Base-by-base conservation (phyloP, 64 coral and sea anemone genomes). In the Trachythela sp. region DNA sequence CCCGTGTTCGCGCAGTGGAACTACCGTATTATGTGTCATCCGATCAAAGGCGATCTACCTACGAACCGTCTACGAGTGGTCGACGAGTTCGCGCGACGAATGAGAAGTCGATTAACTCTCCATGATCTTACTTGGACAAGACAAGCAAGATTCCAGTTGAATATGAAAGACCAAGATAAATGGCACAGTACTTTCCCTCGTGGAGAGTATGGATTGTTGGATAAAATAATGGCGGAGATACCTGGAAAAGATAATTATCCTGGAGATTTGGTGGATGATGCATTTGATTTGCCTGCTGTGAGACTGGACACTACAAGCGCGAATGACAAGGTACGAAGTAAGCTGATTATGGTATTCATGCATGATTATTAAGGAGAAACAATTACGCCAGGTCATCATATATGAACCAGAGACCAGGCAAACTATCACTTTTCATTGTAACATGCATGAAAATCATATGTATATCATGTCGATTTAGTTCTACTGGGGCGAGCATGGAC, bases 1-100 rank as follows among this genome's bases (percentile, higher is more conserved):
- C 86, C 86, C 9, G 41, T 50, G 86, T 87, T 87, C 51, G 86
- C 86, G 1, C 86, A 87, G 33, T 87, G 86, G 86, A 87, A 87
- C 31, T 87, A 87, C 22, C 86, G 86, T 32, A 87, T 87, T 29
- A 41, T 87, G 27, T 87, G 86, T 31, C 86, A 87, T 27, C 86
- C 51, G 13, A 27, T 87, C 26, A 58, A 27, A 7, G 35, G 86
- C 11, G 50, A 87, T 15, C 48, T 87, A n/a, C 86, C 86, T 32
- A 41, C 51, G 26, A 87, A 87, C 51, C 86, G 86, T 18, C 51
- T 87, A 41, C 86, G 52, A 32, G 86, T 87, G 0, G 54, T 87
- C 1, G 86, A 87, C 35, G 86, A 87, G 50, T 48, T 87, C 64
- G 41, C 35, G 51, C 51, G 41, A 41, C 86, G 86, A 60, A 36